A percentile compares a stretch with the other conserved stretches of the same genome.
phyloP scores from a whole-genome alignment of 2,797 vertebrate genomes.

The Syngnathus rostellatus region DNA sequence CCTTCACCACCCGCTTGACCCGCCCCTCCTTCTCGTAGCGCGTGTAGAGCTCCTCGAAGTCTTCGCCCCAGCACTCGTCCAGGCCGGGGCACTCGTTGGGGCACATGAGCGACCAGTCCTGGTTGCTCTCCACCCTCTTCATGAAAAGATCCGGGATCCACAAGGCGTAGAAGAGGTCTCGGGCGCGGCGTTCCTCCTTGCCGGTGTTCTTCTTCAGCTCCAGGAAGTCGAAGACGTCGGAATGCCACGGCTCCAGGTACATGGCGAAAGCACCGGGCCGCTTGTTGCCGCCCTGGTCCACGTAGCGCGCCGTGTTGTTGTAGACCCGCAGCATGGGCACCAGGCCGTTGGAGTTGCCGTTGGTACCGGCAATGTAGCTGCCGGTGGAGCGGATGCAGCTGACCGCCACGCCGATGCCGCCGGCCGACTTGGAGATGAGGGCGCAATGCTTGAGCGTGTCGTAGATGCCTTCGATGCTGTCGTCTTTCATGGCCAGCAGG shows the following conservation, averaged over 20 bases:
- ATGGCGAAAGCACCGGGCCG: conserved; percentile 96
- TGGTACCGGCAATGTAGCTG: conserved; percentile 97
- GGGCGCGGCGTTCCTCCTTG: conserved; percentile 92
- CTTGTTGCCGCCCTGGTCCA: conserved; percentile 98
- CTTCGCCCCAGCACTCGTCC: conserved; percentile 94
- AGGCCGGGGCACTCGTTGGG: conserved; percentile 89
- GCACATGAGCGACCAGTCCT: conserved; percentile 97
- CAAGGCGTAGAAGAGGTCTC: conserved; percentile 91
- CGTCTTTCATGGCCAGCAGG: conserved; percentile 92
- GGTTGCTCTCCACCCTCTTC: conserved; percentile 91
- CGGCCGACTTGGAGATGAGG: conserved; percentile 93
- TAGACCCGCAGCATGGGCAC: conserved; percentile 97
- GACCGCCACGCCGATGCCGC: conserved; percentile 90
- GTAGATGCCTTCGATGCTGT: conserved; percentile 96
- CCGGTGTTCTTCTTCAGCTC: conserved; percentile 98
- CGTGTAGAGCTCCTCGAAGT: conserved; percentile 90
- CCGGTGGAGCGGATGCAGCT: conserved; percentile 94
- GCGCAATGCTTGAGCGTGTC: conserved; percentile 96
- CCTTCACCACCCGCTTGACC: conserved; percentile 83
- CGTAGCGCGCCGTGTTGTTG: conserved; percentile 96
- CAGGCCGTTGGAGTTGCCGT: conserved; percentile 93
- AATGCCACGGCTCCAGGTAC: conserved; percentile 96
- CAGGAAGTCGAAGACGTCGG: conserved; percentile 93
- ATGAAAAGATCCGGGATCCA: conserved; percentile 99
- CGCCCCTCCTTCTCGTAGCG: conserved; percentile 82